Base-by-base conservation (phyloP, 2,888 invertebrate genomes). In the Lasioglossum figueresi region DNA sequence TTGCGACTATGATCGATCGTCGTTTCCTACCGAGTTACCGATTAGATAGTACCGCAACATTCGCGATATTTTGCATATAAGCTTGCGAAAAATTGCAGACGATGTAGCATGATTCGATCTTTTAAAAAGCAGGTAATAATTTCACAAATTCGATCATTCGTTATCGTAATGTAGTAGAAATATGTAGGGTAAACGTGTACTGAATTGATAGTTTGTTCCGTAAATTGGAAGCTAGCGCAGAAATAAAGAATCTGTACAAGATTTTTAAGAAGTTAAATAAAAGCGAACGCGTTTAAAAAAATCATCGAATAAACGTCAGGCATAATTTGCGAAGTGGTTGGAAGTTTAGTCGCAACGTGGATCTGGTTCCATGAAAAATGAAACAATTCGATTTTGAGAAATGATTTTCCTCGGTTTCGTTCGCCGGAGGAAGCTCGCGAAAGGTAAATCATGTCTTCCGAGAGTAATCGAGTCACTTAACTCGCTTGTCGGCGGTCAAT, bases 381-480 rank as follows among this genome's bases (percentile, higher is more conserved):
- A 6, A 23, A 37, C 1, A 34, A 68, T 34, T 23, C 23, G 19
- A 37, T 37, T 23, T 23, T 4, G 4, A 34, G 37, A 23, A 68
- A 37, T 23, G 23, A 23, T 37, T 34, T 12, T 37, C 10, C 37
- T 23, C 37, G 23, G 37, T 68, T 34, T 37, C 37, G 8, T 37
- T 34, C 23, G 23, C 19, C 10, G 10, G 23, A 68, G 37, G 23
- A 37, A 40, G 40, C n/a, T n/a, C 40, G 70, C 23, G 70, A n/a
- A 70, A 12, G 70, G 10, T 70, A 40, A 37, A 45, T 43, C n/a
- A 68, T 52, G 45, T 66, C 75, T 80, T 75, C 34, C 37, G 48
- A 14, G 34, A 10, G 43, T 77, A 74, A 82, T 74, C 27, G 56
- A 77, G 70, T 63, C 45, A 45, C 63, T 83, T 72, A 72, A 40